These are phyloP conservation scores for Diphyllodes magnificus DNA, from an alignment of 2,113 vertebrate genomes.

Conservation along the genomic window DNA sequence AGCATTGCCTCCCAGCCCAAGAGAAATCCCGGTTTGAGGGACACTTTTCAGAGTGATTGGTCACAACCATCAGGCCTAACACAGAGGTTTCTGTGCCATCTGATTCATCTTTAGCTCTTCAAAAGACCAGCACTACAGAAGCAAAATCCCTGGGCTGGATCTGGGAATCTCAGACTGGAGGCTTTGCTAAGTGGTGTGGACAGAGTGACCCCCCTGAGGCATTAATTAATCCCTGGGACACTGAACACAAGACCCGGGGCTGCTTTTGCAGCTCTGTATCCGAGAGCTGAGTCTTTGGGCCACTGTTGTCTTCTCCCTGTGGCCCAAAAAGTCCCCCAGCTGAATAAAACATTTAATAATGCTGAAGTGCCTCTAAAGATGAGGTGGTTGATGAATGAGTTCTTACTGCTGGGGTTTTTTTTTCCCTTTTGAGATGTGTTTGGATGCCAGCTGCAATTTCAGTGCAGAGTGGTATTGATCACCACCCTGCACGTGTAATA, in stretches of 20 bases:
- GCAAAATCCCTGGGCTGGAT: neutral
- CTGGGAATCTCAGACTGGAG: neutral
- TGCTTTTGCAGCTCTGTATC: neutral
- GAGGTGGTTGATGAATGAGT: neutral
- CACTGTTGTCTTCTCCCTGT: neutral
- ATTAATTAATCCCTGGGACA: neutral
- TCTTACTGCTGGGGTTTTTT: neutral
- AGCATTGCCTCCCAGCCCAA: neutral
- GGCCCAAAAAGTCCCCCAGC: neutral
- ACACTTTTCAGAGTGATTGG: neutral
- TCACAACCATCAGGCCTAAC: neutral
- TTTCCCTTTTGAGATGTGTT: neutral
- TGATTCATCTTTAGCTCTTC: neutral
- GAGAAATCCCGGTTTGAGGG: neutral
- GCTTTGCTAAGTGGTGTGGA: neutral
- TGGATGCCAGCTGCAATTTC: neutral
- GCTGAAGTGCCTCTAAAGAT: neutral
- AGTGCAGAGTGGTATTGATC: constrained; percentile 26
- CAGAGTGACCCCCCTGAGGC: neutral
- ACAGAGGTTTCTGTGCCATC: neutral
- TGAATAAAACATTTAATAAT: neutral
- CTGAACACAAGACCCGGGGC: neutral
- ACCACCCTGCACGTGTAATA: neutral
- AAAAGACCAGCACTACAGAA: neutral
- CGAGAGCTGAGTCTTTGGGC: neutral